phyloP scores from a whole-genome alignment of 2,797 vertebrate species.

The Tenualosa thibaudeaui region DNA sequence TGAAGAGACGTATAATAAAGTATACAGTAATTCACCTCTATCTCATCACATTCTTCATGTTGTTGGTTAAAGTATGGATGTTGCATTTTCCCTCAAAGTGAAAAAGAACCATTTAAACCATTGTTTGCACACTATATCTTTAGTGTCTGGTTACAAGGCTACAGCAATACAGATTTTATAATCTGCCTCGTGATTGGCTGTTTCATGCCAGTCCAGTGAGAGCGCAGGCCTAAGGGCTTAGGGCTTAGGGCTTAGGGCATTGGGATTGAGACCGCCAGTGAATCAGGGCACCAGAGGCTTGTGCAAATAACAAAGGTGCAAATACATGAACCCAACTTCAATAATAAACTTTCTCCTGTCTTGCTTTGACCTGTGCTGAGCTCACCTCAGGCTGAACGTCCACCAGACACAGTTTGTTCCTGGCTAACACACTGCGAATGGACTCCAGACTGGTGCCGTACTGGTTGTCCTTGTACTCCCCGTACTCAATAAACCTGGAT shows the following conservation, averaged over 20 bases:
- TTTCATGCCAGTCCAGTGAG: no score
- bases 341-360: neutral
- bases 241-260: no score
- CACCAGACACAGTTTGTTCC: slow-evolving; percentile 89
- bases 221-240: no score
- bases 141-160: no score
- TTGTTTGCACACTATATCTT: no score
- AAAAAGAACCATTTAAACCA: no score
- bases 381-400: slow-evolving; percentile 92
- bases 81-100: no score
- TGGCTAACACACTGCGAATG: slow-evolving; percentile 82
- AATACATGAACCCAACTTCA: neutral
- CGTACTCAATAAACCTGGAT: slow-evolving; percentile 88
- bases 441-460: slow-evolving; percentile 93
- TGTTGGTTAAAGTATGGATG: no score
- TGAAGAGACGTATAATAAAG: neutral
- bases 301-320: neutral
- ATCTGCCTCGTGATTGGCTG: no score
- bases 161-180: no score
- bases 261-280: neutral
- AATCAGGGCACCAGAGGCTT: neutral
- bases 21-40: no score
- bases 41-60: no score
- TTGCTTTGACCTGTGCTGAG: slow-evolving; percentile 32
- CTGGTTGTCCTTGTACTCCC: slow-evolving; percentile 91